A percentile compares a stretch with the other conserved stretches of the same genome.
Conservation (phyloP, 2,888 invertebrate genomes). For the Megaustenia siamemsis region DNA sequence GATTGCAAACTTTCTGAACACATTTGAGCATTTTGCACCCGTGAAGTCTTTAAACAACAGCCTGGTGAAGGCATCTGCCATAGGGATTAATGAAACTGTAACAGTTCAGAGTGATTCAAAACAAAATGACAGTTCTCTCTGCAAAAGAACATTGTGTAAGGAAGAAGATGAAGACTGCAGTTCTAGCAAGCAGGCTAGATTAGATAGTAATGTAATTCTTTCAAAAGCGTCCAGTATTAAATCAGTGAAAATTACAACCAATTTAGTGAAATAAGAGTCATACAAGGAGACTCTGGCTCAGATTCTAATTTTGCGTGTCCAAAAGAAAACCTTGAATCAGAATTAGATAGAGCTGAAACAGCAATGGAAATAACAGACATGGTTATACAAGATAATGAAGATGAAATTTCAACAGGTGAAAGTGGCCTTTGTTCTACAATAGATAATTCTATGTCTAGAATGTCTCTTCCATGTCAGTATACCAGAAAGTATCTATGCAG, state of each 20-base stretch:
- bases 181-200: background rate
- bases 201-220: background rate
- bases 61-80: slow-evolving; percentile 44
- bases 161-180: slow-evolving; percentile 39
- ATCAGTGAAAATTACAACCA: no score
- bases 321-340: background rate
- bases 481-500: background rate
- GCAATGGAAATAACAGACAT: background rate
- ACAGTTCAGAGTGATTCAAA: background rate
- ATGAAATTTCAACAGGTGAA: background rate
- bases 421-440: background rate
- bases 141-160: slow-evolving; percentile 37
- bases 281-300: no score
- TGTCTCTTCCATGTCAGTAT: background rate
- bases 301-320: background rate
- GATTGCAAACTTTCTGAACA: slow-evolving; percentile 43
- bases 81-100: slow-evolving; percentile 10
- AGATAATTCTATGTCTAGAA: background rate
- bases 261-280: no score
- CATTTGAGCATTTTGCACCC: slow-evolving; percentile 9
- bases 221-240: background rate
- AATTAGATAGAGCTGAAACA: background rate
- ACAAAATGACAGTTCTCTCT: background rate
- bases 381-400: background rate
- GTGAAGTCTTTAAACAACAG: slow-evolving; percentile 23